phyloP scores from a whole-genome alignment of 2,797 vertebrate species.

The Sandelia bainsii region DNA sequence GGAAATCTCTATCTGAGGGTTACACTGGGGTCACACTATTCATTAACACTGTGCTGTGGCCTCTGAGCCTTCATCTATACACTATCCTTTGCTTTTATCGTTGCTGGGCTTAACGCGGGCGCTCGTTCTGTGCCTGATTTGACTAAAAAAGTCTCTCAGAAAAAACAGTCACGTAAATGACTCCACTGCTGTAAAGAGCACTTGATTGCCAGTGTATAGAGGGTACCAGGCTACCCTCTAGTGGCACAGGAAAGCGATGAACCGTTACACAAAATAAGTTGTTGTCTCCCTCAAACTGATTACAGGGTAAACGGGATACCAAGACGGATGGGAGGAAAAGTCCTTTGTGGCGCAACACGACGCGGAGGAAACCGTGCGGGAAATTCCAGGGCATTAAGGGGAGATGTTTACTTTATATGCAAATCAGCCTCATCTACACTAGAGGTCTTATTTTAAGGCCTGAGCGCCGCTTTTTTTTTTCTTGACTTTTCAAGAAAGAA shows the following conservation, averaged over 20 bases:
- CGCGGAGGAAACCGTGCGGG: conserved; percentile 45
- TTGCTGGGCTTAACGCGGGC: neutral
- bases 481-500: conserved; percentile 78
- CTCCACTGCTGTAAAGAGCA: conserved; percentile 41
- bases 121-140: conserved; percentile 8
- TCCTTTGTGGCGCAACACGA: conserved; percentile 48
- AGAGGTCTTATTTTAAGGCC: conserved; percentile 64
- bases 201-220: conserved; percentile 41
- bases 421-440: conserved; percentile 65
- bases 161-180: conserved; percentile 63
- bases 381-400: conserved; percentile 55
- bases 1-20: conserved; percentile 14
- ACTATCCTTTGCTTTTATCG: conserved; percentile 12
- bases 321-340: conserved; percentile 50
- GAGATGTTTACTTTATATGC: conserved; percentile 71
- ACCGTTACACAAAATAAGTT: conserved; percentile 68
- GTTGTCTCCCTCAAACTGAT: conserved; percentile 59
- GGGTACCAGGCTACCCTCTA: conserved; percentile 81
- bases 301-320: conserved; percentile 39
- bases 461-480: neutral
- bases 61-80: conserved; percentile 24
- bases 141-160: conserved; percentile 22
- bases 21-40: conserved; percentile 37
- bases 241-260: conserved; percentile 68
- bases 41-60: conserved; percentile 3